These are phyloP conservation scores for Micrastur ruficollis DNA, from an alignment of 2,797 vertebrate genomes.

Conservation along the genomic window DNA sequence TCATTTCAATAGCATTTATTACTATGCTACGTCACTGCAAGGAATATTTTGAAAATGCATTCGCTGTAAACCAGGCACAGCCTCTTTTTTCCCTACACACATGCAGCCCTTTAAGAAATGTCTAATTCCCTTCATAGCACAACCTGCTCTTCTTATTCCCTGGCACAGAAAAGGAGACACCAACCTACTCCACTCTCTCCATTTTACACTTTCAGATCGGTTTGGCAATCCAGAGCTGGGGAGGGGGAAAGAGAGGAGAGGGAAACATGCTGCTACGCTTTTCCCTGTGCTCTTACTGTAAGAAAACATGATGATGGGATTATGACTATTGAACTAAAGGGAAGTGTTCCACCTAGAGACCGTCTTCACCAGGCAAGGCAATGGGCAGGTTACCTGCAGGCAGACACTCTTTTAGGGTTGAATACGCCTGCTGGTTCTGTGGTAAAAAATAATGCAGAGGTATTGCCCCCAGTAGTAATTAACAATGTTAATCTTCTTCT, in stretches of 20 bases:
- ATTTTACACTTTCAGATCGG: conserved; percentile 51
- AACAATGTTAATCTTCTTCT: conserved; percentile 81
- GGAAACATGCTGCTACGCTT: neutral
- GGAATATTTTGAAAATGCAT: conserved; percentile 42
- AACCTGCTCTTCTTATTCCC: conserved; percentile 32
- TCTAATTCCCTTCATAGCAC: neutral
- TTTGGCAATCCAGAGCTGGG: conserved; percentile 32
- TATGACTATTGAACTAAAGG: conserved; percentile 68
- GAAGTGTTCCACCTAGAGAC: conserved; percentile 82
- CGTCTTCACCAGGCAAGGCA: conserved; percentile 47
- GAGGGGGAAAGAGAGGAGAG: neutral
- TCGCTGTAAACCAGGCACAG: neutral
- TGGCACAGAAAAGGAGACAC: neutral
- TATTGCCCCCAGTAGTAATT: conserved; percentile 78
- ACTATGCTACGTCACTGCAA: neutral
- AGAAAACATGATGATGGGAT: conserved; percentile 50
- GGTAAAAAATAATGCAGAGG: conserved; percentile 59
- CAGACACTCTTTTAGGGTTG: neutral
- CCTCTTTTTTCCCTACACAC: neutral
- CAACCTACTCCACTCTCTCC: neutral
- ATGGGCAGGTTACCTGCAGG: conserved; percentile 24
- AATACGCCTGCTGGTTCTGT: conserved; percentile 32
- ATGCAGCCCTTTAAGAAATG: neutral
- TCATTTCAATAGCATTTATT: neutral
- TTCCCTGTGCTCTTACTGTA: neutral